These are phyloP conservation scores for Sthenelais limicola DNA, from an alignment of 2,888 invertebrate genomes.

Conservation along the genomic window DNA sequence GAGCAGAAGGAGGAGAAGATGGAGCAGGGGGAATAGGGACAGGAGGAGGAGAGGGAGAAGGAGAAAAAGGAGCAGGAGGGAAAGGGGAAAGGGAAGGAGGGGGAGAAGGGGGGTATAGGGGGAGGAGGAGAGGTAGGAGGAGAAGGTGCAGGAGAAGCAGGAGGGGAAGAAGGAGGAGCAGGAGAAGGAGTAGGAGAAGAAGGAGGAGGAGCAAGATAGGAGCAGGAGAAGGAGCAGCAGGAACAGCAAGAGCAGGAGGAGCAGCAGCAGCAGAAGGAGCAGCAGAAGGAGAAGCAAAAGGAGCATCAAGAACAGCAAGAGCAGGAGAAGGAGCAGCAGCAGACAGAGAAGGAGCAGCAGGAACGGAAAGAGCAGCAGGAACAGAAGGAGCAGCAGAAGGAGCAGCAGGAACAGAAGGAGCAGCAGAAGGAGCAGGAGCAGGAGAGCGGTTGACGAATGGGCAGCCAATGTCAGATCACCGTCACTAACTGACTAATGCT, in stretches of 20 bases:
- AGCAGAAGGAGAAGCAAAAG: not conserved
- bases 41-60: not conserved
- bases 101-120: not conserved
- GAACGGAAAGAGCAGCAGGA: not conserved
- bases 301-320: not conserved
- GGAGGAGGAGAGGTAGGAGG: not conserved
- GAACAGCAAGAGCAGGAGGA: not conserved
- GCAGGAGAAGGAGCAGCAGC: not conserved
- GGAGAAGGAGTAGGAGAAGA: not conserved
- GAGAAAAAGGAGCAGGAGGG: not conserved
- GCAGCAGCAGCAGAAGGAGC: not conserved
- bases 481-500: too few species aligned
- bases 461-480: too few species aligned
- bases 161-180: not conserved
- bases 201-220: not conserved
- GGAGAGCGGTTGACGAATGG: not conserved
- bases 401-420: slow-evolving; percentile 1
- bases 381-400: not conserved
- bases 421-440: not conserved
- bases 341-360: not conserved
- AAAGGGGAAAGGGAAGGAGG: not conserved
- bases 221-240: not conserved
- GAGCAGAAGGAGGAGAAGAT: not conserved
- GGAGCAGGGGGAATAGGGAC: not conserved
- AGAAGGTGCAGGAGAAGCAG: not conserved